phyloP scores from a whole-genome alignment of 2,113 vertebrate species.

The Climacteris rufus region DNA sequence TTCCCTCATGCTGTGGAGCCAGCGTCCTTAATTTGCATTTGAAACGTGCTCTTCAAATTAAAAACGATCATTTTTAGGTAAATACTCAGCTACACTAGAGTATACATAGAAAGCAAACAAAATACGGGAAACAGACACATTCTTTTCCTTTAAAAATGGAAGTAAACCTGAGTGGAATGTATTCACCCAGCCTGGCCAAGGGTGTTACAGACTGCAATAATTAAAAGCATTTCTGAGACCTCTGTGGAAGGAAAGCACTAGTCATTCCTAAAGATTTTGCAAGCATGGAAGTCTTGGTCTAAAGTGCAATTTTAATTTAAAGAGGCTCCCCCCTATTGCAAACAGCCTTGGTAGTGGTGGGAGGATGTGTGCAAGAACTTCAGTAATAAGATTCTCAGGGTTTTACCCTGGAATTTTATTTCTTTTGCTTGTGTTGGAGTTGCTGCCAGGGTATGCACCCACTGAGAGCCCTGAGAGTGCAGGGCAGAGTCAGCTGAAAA shows the following conservation, averaged over 20 bases:
- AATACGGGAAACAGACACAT: neutral
- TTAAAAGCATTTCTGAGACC: neutral
- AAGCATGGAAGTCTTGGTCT: neutral
- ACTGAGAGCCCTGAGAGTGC: neutral
- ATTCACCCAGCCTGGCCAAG: neutral
- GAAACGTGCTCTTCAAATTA: neutral
- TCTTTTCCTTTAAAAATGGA: neutral
- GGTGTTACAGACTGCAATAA: neutral
- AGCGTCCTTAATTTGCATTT: neutral
- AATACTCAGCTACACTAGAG: neutral
- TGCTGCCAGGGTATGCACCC: neutral
- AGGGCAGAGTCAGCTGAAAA: neutral
- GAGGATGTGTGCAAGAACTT: neutral
- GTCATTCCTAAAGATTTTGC: neutral
- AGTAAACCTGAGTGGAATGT: neutral
- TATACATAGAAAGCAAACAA: neutral
- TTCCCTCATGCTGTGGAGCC: neutral
- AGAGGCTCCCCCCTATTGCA: fast-evolving
- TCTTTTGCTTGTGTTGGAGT: neutral
- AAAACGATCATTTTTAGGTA: neutral
- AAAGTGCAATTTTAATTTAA: neutral
- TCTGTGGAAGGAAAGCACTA: neutral
- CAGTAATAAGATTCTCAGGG: neutral
- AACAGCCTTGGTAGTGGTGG: neutral
- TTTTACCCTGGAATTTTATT: neutral